Evolutionary conservation across 92 coral and sea anemone species (phyloP).

Genomic region (Blastomussa wellsi): DNA sequence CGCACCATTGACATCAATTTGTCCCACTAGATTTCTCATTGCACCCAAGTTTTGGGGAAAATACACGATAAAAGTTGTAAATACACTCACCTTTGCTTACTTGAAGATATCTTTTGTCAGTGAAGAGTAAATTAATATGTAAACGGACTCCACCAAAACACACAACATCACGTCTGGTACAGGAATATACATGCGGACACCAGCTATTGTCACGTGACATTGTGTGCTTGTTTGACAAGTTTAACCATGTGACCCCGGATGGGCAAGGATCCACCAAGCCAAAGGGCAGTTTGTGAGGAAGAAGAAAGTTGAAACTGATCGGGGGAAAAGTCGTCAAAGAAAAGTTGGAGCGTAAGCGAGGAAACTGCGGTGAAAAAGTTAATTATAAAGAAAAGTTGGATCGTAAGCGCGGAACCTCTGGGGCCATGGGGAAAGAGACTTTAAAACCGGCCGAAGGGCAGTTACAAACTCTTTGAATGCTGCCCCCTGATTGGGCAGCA

Average conservation of each 20-base stretch:
- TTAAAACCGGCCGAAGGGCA: no score
- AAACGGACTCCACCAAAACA: not conserved
- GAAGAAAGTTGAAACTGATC: no score
- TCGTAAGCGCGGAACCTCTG: no score
- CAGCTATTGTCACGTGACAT: constrained; percentile 29
- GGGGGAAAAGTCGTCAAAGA: no score
- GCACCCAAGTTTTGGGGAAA: not conserved
- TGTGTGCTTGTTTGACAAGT: constrained; percentile 14
- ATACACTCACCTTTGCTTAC: constrained; percentile 13
- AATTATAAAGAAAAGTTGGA: no score
- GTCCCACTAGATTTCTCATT: not conserved
- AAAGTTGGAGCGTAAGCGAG: no score
- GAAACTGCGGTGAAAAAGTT: no score
- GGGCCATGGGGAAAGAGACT: no score
- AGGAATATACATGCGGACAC: constrained; percentile 2
- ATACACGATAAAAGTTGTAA: not conserved
- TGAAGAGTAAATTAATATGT: not conserved
- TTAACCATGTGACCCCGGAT: not conserved
- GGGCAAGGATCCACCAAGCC: no score
- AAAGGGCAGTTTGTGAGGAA: no score
- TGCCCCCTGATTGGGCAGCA: no score
- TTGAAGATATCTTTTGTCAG: not conserved
- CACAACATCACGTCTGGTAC: constrained; percentile 10
- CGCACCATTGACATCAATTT: not conserved
- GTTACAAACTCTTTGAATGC: no score